Evolutionary conservation across 2,888 invertebrate genomes (phyloP).

Genomic region (Aspidiotus rigidus): DNA sequence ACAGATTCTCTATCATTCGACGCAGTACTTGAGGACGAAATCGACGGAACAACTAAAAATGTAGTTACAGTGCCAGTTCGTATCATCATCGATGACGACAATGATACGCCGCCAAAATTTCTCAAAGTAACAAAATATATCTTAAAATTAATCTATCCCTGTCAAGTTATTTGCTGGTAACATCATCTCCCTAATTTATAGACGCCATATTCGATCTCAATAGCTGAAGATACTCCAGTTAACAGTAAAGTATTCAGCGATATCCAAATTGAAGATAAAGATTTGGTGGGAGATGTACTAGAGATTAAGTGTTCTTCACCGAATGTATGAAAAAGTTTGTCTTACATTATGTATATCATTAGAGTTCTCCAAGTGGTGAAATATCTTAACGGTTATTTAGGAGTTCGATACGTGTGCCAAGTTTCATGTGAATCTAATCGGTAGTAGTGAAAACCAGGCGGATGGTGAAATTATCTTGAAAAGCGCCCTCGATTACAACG

Average conservation of each 20-base stretch:
- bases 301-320: slow-evolving; percentile 56
- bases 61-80: slow-evolving; percentile 66
- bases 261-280: slow-evolving; percentile 67
- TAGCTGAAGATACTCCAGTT: slow-evolving; percentile 64
- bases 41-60: slow-evolving; percentile 54
- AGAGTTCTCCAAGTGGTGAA: no score
- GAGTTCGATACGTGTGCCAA: slow-evolving; percentile 62
- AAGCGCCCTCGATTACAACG: slow-evolving; percentile 64
- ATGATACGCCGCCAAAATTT: slow-evolving; percentile 66
- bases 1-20: slow-evolving; percentile 69
- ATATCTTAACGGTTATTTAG: slow-evolving; percentile 43
- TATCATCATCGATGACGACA: slow-evolving; percentile 76
- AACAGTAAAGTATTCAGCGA: slow-evolving; percentile 63
- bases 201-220: slow-evolving; percentile 70
- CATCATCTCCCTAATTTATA: slow-evolving; percentile 41
- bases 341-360: no score
- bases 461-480: slow-evolving; percentile 64
- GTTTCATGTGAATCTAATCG: slow-evolving; percentile 56
- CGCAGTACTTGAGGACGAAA: slow-evolving; percentile 71
- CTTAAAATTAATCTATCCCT: no score
- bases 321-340: no score
- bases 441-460: slow-evolving; percentile 49
- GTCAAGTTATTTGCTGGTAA: no score
- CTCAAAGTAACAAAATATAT: neutral
- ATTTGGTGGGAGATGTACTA: slow-evolving; percentile 69